Base-by-base conservation (phyloP, 2,888 invertebrate species). In the Phaonia tiefii region DNA sequence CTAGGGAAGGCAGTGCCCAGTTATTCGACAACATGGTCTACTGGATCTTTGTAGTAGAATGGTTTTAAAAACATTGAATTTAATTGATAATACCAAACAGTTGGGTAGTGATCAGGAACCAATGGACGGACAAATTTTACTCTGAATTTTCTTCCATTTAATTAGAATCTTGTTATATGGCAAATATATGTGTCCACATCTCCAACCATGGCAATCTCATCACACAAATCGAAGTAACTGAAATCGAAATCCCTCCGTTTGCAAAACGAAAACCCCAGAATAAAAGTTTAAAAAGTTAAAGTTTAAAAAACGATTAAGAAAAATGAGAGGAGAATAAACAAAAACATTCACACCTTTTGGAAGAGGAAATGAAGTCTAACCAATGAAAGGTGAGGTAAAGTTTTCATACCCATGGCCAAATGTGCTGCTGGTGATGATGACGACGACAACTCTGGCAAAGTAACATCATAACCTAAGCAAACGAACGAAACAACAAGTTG, bases 111-210 rank as follows among this genome's bases (percentile, higher is more conserved):
- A n/a, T n/a, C n/a, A n/a, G n/a, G n/a, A n/a, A n/a, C 44, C 44
- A 44, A 44, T 7, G 2, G 2, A 10, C n/a, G 44, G n/a, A 10
- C 44, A 44, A 2, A 44, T 37, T 60, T 44, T n/a, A 1, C 15
- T 13, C 49, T 67, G 66, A 46, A 71, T 42, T 67, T 66, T 7
- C n/a, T n/a, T n/a, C n/a, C n/a, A n/a, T n/a, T 31, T 77, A 83
- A 80, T 77, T 75, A 73, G 82, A 83, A 82, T 49, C 84, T 84
- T 83, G 85, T 85, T 85, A 84, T 83, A 79, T 83, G 79, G 67
- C 80, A 85, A 84, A 84, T 83, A 84, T 80, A 84, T 84, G 84
- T 81, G 83, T 80, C 80, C 81, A 78, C 44, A 69, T 77, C 69
- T 83, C 83, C 76, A 82, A 80, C 79, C 79, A 82, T 31, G 4